Conservation (phyloP, 37 sponge, comb jelly and placozoan species). For the Diacarnus erythraeanus region DNA sequence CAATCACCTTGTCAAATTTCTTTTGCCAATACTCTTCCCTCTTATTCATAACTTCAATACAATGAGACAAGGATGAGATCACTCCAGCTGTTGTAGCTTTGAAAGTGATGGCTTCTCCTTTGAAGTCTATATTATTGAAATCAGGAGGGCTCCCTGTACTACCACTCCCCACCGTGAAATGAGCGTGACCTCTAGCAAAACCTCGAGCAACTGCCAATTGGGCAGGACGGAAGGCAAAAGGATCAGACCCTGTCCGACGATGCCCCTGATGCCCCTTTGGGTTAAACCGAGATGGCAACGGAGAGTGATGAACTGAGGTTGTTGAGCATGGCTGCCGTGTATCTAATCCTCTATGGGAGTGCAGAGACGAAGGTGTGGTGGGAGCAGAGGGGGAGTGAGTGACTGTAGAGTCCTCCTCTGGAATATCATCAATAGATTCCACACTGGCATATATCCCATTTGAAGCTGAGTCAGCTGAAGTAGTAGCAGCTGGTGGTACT, state of each 20-base stretch:
- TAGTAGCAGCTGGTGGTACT: background rate
- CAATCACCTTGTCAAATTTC: slow-evolving; percentile 75
- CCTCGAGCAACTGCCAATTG: background rate
- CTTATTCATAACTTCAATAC: slow-evolving; percentile 72
- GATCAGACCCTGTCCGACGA: slow-evolving; percentile 77
- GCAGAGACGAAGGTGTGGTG: background rate
- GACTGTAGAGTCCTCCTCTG: slow-evolving; percentile 35
- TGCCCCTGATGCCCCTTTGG: slow-evolving; percentile 78
- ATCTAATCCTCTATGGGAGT: background rate
- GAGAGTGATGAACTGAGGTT: slow-evolving; percentile 26
- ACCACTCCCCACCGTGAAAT: slow-evolving; percentile 20
- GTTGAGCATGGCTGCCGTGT: background rate
- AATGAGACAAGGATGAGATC: slow-evolving; percentile 72
- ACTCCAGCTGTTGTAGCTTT: slow-evolving; percentile 93
- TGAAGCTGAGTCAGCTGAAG: background rate
- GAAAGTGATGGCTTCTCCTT: slow-evolving; percentile 84
- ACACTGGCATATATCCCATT: slow-evolving; percentile 20
- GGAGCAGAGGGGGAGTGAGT: slow-evolving; percentile 36
- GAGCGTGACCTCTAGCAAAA: background rate
- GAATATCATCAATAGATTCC: slow-evolving; percentile 47
- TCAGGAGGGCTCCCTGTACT: background rate
- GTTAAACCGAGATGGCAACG: slow-evolving; percentile 33
- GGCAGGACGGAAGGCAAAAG: slow-evolving; percentile 61
- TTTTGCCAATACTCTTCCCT: slow-evolving; percentile 88
- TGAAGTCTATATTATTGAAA: slow-evolving; percentile 53